Conservation (phyloP, 2,113 vertebrate genomes). For the Bos indicus region DNA sequence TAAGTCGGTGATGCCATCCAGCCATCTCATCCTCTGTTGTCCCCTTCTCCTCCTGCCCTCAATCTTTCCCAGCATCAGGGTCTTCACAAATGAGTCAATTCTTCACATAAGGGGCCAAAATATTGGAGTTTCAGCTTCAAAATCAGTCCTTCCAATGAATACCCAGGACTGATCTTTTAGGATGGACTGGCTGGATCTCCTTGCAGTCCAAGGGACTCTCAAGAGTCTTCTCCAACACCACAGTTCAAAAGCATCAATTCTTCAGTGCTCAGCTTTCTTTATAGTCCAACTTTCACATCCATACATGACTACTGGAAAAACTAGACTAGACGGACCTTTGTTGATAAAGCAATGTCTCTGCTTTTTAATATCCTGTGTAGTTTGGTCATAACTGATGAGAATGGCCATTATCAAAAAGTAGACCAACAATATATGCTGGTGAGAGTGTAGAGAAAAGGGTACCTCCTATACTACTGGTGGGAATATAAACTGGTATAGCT, state of each 20-base stretch:
- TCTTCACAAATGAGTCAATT: not conserved
- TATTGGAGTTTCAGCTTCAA: not conserved
- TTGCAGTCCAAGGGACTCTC: not conserved
- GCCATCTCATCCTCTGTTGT: rapidly evolving
- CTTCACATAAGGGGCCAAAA: not conserved
- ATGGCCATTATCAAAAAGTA: not conserved
- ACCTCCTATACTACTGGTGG: not conserved
- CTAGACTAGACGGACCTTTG: not conserved
- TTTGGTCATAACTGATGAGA: not conserved
- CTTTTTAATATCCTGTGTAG: not conserved
- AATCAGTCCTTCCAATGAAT: not conserved
- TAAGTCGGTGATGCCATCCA: rapidly evolving
- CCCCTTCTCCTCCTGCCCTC: not conserved
- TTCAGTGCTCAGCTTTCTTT: not conserved
- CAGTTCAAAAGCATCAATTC: not conserved
- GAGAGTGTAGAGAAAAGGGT: not conserved
- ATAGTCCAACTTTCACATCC: not conserved
- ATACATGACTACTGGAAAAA: not conserved
- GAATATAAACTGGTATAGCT: not conserved
- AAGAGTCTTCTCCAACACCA: not conserved
- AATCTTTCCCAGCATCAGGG: not conserved
- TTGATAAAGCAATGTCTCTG: not conserved
- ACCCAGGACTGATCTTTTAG: not conserved
- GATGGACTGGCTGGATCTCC: not conserved
- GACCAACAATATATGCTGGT: not conserved